Base-by-base conservation (phyloP, 2,113 vertebrate species). In the Pagrus major region DNA sequence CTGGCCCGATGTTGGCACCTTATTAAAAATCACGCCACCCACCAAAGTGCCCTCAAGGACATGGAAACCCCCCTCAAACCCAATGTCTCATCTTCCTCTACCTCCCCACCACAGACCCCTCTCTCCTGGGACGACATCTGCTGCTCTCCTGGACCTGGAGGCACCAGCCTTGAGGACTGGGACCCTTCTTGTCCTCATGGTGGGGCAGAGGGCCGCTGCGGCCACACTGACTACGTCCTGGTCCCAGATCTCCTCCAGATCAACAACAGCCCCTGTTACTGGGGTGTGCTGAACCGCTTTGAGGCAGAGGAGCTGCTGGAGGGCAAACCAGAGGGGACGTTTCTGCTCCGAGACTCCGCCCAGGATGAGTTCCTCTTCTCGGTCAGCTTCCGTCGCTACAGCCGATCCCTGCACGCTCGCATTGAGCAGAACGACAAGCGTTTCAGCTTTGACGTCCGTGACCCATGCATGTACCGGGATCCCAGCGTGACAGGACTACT, bases 331-430 rank as follows among this genome's bases (percentile, higher is more conserved):
- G 98, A 99, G 89, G 98, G 98, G 3, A 99, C 98, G 0, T 99
- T 99, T 82, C 93, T 99, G 83, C 93, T 99, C 20, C 85, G 98
- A 25, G 98, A 99, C 88, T 99, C 98, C 9, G 98, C 98, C 66
- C 98, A 99, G 79, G 97, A 99, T 9, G 96, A 99, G 84, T 98
- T 97, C 85, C 95, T 99, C 73, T 99, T 99, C 89, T 99, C 98
- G 0, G 98, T 99, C 76, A 99, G 98, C 93, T 99, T 99, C 83
- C 95, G 98, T 5, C 97, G 97, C 76, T 99, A 98, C 88, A 98
- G 98, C 51, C 98, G 98, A 37, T 99, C 98, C 42, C 96, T 99
- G 76, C 98, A 99, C 0, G 97, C 98, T 0, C 96, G 98, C 85
- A 98, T 99, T 46, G 98, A 99, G 93, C 98, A 99, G 85, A 98